A percentile compares a stretch with the other conserved stretches of the same genome.
Evolutionary conservation across 2,797 vertebrate species (phyloP).

Genomic region (Notolepis coatsorum): DNA sequence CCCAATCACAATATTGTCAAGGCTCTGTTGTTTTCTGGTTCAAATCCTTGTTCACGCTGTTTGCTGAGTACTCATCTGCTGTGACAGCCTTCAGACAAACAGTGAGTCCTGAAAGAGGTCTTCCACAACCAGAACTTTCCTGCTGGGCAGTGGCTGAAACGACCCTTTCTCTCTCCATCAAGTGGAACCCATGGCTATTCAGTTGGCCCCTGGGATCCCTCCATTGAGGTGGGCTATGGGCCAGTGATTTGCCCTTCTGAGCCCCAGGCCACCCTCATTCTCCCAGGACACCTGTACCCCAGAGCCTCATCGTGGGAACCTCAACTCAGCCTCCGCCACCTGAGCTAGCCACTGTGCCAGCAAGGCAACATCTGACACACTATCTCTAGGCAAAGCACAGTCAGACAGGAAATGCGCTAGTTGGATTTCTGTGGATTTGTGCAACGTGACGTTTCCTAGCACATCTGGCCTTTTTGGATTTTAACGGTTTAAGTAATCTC

Average conservation of each 20-base stretch:
- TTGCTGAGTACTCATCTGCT: constrained; percentile 98
- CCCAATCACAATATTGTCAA: constrained; percentile 92
- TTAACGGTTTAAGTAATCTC: constrained; percentile 37
- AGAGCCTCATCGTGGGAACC: constrained; percentile 82
- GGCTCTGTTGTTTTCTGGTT: constrained; percentile 97
- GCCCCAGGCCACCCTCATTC: constrained; percentile 80
- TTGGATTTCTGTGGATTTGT: constrained; percentile 34
- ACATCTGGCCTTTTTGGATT: constrained; percentile 20
- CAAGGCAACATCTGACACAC: constrained; percentile 65
- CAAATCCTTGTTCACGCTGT: constrained; percentile 99
- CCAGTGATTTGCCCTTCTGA: constrained; percentile 80
- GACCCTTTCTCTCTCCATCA: constrained; percentile 96
- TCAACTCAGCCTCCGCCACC: constrained; percentile 61
- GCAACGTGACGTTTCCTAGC: constrained; percentile 38
- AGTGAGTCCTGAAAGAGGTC: constrained; percentile 94
- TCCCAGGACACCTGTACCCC: constrained; percentile 85
- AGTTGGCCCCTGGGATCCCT: constrained; percentile 93
- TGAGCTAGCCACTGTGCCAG: constrained; percentile 70
- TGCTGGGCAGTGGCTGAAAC: constrained; percentile 94
- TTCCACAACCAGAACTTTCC: constrained; percentile 96
- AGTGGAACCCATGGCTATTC: constrained; percentile 95
- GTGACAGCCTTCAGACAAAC: constrained; percentile 98
- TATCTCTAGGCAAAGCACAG: constrained; percentile 51
- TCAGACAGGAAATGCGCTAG: constrained; percentile 52
- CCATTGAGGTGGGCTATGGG: constrained; percentile 93